These are phyloP conservation scores for Zosterops japonicus DNA, from an alignment of 2,113 vertebrate species.

Conservation along the genomic window DNA sequence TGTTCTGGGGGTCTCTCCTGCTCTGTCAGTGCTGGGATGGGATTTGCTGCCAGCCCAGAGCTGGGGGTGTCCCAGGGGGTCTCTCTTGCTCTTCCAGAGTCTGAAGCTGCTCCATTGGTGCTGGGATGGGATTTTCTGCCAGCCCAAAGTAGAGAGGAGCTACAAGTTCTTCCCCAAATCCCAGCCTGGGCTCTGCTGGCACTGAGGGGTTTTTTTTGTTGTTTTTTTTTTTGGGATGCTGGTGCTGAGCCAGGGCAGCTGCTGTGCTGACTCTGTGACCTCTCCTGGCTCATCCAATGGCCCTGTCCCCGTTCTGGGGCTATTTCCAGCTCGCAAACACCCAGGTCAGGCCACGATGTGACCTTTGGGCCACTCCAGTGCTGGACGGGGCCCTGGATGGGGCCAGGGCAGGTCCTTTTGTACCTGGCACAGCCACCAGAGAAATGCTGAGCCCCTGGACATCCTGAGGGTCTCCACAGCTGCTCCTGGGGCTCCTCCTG, in stretches of 20 bases:
- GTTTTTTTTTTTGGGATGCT: background rate
- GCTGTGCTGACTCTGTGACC: background rate
- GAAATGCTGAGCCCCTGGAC: rapidly evolving
- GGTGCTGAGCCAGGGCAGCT: background rate
- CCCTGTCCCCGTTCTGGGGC: background rate
- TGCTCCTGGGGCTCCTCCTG: background rate
- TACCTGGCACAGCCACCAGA: rapidly evolving
- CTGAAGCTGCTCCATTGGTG: background rate
- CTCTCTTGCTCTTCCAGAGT: background rate
- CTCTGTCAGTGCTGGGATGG: background rate
- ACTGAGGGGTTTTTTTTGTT: background rate
- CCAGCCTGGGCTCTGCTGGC: background rate
- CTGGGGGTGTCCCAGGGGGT: background rate
- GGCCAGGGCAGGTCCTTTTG: background rate
- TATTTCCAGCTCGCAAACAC: slow-evolving; percentile 37
- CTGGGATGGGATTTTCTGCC: background rate
- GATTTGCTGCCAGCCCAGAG: background rate
- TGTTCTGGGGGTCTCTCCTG: too few species aligned
- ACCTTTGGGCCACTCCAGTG: slow-evolving; percentile 1
- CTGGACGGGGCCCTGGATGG: background rate
- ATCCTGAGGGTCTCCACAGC: background rate
- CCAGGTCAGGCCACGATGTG: background rate
- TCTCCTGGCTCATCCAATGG: background rate
- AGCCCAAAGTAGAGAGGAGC: background rate
- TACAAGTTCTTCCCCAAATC: rapidly evolving